phyloP scores from a whole-genome alignment of 2,113 vertebrate species.

The Trichechus manatus region DNA sequence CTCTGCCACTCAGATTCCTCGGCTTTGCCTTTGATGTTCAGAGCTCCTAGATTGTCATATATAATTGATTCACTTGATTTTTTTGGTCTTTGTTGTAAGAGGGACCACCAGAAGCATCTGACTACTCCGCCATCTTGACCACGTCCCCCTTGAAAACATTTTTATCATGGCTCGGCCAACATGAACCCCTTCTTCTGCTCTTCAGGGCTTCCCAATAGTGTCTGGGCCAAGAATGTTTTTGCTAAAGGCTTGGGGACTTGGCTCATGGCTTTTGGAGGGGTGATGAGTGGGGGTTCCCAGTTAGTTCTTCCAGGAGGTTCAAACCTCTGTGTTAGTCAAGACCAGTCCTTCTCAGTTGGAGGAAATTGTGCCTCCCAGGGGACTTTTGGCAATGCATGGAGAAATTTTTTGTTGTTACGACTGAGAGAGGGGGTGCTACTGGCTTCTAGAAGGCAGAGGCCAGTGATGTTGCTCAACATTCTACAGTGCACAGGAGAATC shows the following conservation, averaged over 20 bases:
- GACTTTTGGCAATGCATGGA: not conserved
- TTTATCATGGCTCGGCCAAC: not conserved
- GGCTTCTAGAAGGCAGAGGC: not conserved
- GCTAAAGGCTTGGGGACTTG: not conserved
- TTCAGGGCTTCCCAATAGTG: not conserved
- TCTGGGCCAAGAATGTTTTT: not conserved
- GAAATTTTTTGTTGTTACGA: not conserved
- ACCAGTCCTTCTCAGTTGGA: not conserved
- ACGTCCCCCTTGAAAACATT: not conserved
- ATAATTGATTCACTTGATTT: too few relatives aligned
- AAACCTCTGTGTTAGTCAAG: not conserved
- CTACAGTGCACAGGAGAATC: rapidly evolving
- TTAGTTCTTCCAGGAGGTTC: not conserved
- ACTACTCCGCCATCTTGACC: too few relatives aligned
- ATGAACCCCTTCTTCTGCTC: not conserved
- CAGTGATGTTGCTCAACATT: not conserved
- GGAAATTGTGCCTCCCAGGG: not conserved
- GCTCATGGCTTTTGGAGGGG: not conserved
- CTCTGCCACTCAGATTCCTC: too few relatives aligned
- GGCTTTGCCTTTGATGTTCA: too few relatives aligned
- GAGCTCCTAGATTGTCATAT: too few relatives aligned
- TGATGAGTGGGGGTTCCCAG: too few relatives aligned
- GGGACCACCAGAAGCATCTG: too few relatives aligned
- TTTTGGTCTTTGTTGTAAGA: too few relatives aligned
- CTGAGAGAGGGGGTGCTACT: not conserved